Evolutionary conservation across 1,140 invertebrate genomes (phyloP).

Genomic region (Macrotrachela quadricornifera): DNA sequence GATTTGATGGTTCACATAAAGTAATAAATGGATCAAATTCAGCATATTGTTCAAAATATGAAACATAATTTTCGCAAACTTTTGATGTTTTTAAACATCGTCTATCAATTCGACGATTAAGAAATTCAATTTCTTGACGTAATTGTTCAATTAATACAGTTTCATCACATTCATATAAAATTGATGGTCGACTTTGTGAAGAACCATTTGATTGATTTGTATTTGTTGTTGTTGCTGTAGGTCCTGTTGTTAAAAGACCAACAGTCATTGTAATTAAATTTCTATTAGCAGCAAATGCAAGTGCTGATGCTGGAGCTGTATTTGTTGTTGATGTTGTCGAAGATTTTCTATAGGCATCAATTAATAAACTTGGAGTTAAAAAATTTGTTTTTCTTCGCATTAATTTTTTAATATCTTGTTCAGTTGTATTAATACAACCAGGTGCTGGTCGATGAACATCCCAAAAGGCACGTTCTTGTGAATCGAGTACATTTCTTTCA

Average conservation of each 20-base stretch:
- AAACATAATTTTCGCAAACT: slow-evolving; percentile 73
- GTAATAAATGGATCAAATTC: slow-evolving; percentile 82
- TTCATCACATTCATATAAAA: not conserved
- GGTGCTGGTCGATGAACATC: slow-evolving; percentile 96
- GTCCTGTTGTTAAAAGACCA: slow-evolving; percentile 14
- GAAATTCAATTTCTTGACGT: slow-evolving; percentile 14
- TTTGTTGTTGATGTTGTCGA: slow-evolving; percentile 17
- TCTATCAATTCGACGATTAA: slow-evolving; percentile 56
- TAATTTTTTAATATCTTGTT: slow-evolving; percentile 88
- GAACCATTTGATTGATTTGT: not conserved
- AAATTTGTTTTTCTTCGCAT: slow-evolving; percentile 51
- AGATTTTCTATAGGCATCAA: slow-evolving; percentile 9
- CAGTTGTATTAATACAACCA: slow-evolving; percentile 93
- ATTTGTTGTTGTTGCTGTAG: slow-evolving; percentile 19
- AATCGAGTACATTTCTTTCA: slow-evolving; percentile 89
- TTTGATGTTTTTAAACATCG: slow-evolving; percentile 86
- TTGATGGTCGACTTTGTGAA: slow-evolving; percentile 15
- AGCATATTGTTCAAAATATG: slow-evolving; percentile 81
- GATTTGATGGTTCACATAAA: slow-evolving; percentile 56
- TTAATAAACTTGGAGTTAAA: slow-evolving; percentile 30
- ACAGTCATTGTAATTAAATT: slow-evolving; percentile 28
- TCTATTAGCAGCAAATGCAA: not conserved
- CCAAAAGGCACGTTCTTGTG: slow-evolving; percentile 97
- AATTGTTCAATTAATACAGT: not conserved
- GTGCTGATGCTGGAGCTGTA: not conserved